Evolutionary conservation across 2,888 invertebrate species (phyloP), one percentile per base, ranked within the genome.

Genomic region (Lithophane socia): DNA sequence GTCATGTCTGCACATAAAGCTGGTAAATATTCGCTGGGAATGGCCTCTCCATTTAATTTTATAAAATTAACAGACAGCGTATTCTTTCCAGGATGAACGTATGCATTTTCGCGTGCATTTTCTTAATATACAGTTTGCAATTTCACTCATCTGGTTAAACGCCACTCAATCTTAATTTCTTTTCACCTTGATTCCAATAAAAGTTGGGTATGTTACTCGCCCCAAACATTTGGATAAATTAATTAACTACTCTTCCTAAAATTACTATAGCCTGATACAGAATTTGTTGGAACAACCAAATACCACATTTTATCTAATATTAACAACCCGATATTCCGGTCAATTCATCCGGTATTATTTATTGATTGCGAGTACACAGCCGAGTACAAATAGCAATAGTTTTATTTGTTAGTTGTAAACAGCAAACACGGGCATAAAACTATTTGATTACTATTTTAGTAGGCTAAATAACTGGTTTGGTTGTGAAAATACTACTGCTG

Each of bases 1-100:
- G 80, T 84, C 77, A 68, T 84, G 67, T 70, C 58, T 68, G 82
- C 71, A 60, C 60, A 84, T 78, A 81, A 73, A 42, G 78, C 47
- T 66, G 60, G 64, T 74, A 44, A 56, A 74, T 76, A 58, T 66
- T 73, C 65, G 18, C 68, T 21, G 68, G 64, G 29, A 54, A 63
- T 47, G 21, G 24, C 42, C 13, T 29, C 42, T 56, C 1, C 4
- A 29, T 63, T 67, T 52, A n/a, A 58, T 72, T 77, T 73, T 52
- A 72, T 77, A 49, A 77, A 80, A 71, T 72, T 56, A 77, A 24
- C 66, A 60, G 29, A 47, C n/a, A 49, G n/a, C 58, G 16, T 49
- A 3, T 42, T 67, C n/a, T 2, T 64, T 64, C 13, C 47, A 16
- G 16, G 9, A 66, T 52, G 66, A 16, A 24, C 8, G 18, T 29